Base-by-base conservation (phyloP, 2,113 vertebrate species). In the Athene cunicularia region DNA sequence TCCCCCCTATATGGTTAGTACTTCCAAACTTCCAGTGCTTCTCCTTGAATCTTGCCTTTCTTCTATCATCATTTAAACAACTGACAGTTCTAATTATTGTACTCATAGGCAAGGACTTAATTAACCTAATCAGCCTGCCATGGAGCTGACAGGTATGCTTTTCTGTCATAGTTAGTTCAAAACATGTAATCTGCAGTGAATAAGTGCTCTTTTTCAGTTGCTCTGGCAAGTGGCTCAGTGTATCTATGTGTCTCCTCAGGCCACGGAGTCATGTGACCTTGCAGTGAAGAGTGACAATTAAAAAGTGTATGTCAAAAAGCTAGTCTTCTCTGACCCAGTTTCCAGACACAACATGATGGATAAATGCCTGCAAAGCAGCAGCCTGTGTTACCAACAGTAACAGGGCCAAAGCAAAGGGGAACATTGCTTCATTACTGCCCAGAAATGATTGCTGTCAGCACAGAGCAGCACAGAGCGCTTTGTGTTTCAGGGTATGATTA, bases 131-230 rank as follows among this genome's bases (percentile, higher is more conserved):
- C 89, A 91, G 86, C 82, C 91, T 86, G 64, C 88, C 76, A 94
- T 68, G 77, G 88, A 95, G 68, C 91, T 97, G 97, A 98, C 96
- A 98, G 97, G 98, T 98, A 97, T 37, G 90, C 70, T 94, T 86
- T 95, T 95, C 94, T 97, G 83, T 93, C 96, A 96, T 77, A 80
- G 77, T 82, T 80, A 47, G 73, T 85, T 95, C 77, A 49, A 89
- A 96, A 96, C 84, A 96, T 95, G 80, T 96, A 97, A 93, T 95
- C 95, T 95, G 80, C 84, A 79, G 75, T 97, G 92, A 98, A 98
- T 83, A 91, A 81, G 72, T 81, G 58, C 55, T 91, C 95, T 97
- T 97, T 93, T 96, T 96, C 95, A 93, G 92, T 67, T 89, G 75
- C 67, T 93, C 81, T 97, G 95, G 94, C 93, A 95, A 95, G 88